Evolutionary conservation across 1,140 invertebrate genomes (phyloP).

Genomic region (Rhysida immarginata): DNA sequence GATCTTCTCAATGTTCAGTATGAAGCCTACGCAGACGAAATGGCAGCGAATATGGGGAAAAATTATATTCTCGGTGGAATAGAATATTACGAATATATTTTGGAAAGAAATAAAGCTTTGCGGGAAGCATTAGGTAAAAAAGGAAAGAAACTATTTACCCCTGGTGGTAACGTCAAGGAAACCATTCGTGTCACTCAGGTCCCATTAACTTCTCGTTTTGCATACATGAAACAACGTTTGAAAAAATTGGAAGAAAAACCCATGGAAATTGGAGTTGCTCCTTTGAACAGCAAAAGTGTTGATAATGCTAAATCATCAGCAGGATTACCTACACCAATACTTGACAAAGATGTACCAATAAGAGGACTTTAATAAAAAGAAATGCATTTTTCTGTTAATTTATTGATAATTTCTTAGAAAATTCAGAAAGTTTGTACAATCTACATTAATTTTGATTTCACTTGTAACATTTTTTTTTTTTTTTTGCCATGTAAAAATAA

Average conservation of each 20-base stretch:
- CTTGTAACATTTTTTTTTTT: too few relatives aligned
- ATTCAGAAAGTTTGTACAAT: too few relatives aligned
- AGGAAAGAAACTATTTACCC: slow-evolving; percentile 39
- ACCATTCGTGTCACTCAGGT: slow-evolving; percentile 43
- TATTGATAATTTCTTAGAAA: too few relatives aligned
- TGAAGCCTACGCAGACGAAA: slow-evolving; percentile 44
- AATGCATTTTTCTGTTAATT: background rate
- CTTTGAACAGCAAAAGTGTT: too few relatives aligned
- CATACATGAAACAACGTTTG: slow-evolving; percentile 31
- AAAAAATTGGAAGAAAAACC: background rate
- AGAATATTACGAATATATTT: slow-evolving; percentile 53
- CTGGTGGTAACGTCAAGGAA: slow-evolving; percentile 49
- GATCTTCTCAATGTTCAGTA: slow-evolving; percentile 42
- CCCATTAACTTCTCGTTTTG: slow-evolving; percentile 43
- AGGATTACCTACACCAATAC: too few relatives aligned
- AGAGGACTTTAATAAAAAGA: background rate
- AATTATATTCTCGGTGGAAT: slow-evolving; percentile 51
- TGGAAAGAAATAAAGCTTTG: slow-evolving; percentile 53
- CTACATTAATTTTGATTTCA: too few relatives aligned
- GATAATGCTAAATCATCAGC: too few relatives aligned
- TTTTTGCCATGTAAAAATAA: too few relatives aligned
- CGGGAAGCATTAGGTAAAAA: slow-evolving; percentile 42
- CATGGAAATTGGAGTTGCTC: too few relatives aligned
- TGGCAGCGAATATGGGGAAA: slow-evolving; percentile 38
- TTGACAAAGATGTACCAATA: background rate